A percentile compares a stretch with the other conserved stretches of the same genome.
Conservation (phyloP, 2,113 vertebrate genomes). For the Mirounga angustirostris region DNA sequence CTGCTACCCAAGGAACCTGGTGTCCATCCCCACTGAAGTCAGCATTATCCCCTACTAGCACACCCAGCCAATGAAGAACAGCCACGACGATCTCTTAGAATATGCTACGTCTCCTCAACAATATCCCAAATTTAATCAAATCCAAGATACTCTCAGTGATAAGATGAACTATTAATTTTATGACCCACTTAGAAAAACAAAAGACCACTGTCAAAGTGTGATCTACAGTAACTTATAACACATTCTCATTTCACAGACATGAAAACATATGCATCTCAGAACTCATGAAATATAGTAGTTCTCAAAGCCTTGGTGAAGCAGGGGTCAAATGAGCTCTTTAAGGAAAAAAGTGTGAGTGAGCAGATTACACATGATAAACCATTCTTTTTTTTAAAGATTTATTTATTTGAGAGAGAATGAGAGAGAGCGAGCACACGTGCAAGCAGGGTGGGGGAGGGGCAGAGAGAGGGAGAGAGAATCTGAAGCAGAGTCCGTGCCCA, state of each 20-base stretch:
- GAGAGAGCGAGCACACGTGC: too few relatives aligned
- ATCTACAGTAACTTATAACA: background rate
- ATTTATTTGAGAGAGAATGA: too few relatives aligned
- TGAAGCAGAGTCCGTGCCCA: background rate
- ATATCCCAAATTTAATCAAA: background rate
- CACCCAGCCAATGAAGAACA: background rate
- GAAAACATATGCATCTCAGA: background rate
- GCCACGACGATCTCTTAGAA: background rate
- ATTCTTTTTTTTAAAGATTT: too few relatives aligned
- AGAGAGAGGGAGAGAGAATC: background rate
- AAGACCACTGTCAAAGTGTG: background rate
- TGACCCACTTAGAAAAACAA: background rate
- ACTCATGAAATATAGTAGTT: background rate
- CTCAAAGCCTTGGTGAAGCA: background rate
- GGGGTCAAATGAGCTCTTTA: background rate
- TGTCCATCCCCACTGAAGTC: background rate
- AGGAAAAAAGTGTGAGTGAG: background rate
- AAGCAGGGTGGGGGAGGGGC: background rate
- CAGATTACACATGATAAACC: background rate
- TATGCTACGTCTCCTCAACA: background rate
- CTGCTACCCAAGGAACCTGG: background rate
- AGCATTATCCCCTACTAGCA: background rate
- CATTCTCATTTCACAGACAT: background rate
- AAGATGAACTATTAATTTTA: background rate
- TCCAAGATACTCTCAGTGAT: too few relatives aligned